phyloP scores from a whole-genome alignment of 1,140 invertebrate species.

The Drosophila persimilis region DNA sequence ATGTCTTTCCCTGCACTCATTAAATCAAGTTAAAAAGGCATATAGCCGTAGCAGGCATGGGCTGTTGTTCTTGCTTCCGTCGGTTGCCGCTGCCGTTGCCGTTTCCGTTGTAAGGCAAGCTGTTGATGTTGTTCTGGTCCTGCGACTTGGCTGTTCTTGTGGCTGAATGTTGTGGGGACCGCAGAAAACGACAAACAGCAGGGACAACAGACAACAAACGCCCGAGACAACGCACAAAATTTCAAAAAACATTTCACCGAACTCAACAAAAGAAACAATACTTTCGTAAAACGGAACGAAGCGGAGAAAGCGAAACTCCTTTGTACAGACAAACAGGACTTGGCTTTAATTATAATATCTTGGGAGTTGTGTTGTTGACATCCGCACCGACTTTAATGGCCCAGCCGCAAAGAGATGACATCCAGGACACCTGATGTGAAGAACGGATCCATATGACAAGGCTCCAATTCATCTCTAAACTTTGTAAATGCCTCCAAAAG shows the following conservation, averaged over 20 bases:
- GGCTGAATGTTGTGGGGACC: conserved; percentile 44
- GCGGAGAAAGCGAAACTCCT: conserved; percentile 44
- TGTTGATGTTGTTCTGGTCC: conserved; percentile 68
- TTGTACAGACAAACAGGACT: neutral
- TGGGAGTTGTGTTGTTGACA: conserved; percentile 19
- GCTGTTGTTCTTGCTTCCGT: conserved; percentile 30
- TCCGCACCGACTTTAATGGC: conserved; percentile 40
- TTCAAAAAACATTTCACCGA: conserved; percentile 66
- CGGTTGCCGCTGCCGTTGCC: conserved; percentile 58
- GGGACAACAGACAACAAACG: conserved; percentile 44
- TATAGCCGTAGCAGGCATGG: conserved; percentile 55
- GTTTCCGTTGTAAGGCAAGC: conserved; percentile 76
- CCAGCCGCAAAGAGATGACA: conserved; percentile 25
- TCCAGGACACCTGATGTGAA: conserved; percentile 26
- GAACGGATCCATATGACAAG: conserved; percentile 24
- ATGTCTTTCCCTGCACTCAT: conserved; percentile 80
- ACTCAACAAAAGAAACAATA: conserved; percentile 48
- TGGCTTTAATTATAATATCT: conserved; percentile 53
- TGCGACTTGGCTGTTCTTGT: conserved; percentile 56
- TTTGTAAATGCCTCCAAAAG: conserved; percentile 37
- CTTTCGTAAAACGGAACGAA: conserved; percentile 18
- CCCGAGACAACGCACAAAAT: conserved; percentile 62
- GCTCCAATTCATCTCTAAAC: conserved; percentile 20
- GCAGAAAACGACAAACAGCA: conserved; percentile 36
- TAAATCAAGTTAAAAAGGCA: conserved; percentile 81